Base-by-base conservation (phyloP, 2,113 vertebrate genomes). In the Numenius arquata region DNA sequence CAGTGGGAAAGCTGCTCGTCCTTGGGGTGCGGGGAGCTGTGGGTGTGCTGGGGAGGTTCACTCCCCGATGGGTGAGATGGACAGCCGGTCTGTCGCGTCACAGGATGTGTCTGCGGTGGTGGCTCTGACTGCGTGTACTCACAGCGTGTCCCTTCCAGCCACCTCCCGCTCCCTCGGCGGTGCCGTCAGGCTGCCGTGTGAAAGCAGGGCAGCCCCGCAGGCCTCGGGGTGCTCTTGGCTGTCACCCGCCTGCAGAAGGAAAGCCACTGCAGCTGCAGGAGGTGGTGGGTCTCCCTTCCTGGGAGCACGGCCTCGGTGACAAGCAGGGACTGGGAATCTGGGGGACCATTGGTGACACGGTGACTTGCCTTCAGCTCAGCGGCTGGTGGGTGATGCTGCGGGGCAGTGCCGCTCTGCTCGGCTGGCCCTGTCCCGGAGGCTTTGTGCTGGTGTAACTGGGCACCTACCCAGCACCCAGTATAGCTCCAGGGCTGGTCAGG, bases 41-140 rank as follows among this genome's bases (percentile, higher is more conserved):
- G 5, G 61, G 53, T 12, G 12, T 0, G 19, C 55, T 38, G 53
- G 34, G 41, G 29, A 59, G 10, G 9, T 21, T 86, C 1, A 0
- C 4, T 34, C 32, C 1, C 16, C 7, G 21, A 1, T 15, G 52
- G 23, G 36, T 17, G 40, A 19, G 27, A 2, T 7, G 76, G 29
- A 50, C 32, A 87, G 21, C 20, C 47, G 0, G 1, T n/a, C 56
- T 45, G 36, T 11, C 30, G 9, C 12, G 43, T 26, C 58, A 12
- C 43, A 26, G 41, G 18, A 20, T 14, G 9, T 34, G 22, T 22
- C 47, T 25, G 1, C 59, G 16, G 10, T 1, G 11, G 6, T 7
- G 67, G 8, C 36, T 66, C 48, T 14, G 53, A 15, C 36, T 18
- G 18, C 0, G 1, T 8, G 43, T 25, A 5, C n/a, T 47, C 52